Evolutionary conservation across 1,140 invertebrate genomes (phyloP), one percentile per base, ranked within the genome.

Genomic region (Drosophila parvula): DNA sequence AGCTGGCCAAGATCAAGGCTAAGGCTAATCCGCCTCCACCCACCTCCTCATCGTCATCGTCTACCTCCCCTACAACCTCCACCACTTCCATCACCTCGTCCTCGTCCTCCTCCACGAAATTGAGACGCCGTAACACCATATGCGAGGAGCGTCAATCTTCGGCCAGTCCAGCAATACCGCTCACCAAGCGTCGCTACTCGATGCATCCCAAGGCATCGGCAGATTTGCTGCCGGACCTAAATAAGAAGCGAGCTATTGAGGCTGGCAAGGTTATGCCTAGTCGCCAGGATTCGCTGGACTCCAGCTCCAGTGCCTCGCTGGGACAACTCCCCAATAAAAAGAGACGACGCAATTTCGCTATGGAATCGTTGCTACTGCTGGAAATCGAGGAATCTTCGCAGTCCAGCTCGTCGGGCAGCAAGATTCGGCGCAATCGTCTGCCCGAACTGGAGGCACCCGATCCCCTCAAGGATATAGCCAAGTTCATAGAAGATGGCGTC

Each of bases 401-500:
- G 28, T 79, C 81, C 14, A 79, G 27, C 6, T 77, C 63, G 6
- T 70, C 58, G 28, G 48, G 44, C 32, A 77, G 50, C 44, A 65
- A 69, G 22, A 47, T 32, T 38, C 30, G n/a, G 5, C 70, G 45
- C 27, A 62, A 45, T 28, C 57, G 27, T 43, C 82, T 22, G 2
- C 28, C 78, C 0, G 74, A 89, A 5, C 16, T 55, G 7, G 79
- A 89, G 6, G 18, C 61, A 3, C 60, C 82, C 5, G 79, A 91
- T 77, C 75, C 88, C 5, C 62, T 91, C 1, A 75, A 78, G 16
- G 90, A 91, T 50, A 91, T 91, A 38, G 90, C 79, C 45, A 91
- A 91, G n/a, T 91, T 91, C 43, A 91, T 91, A 2, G 88, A 90
- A 44, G 85, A 81, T 44, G 88, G 90, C 11, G 90, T 90, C 0